Evolutionary conservation across 2,797 vertebrate species (phyloP), one percentile per base, ranked within the genome.

Genomic region (Antrozous pallidus): DNA sequence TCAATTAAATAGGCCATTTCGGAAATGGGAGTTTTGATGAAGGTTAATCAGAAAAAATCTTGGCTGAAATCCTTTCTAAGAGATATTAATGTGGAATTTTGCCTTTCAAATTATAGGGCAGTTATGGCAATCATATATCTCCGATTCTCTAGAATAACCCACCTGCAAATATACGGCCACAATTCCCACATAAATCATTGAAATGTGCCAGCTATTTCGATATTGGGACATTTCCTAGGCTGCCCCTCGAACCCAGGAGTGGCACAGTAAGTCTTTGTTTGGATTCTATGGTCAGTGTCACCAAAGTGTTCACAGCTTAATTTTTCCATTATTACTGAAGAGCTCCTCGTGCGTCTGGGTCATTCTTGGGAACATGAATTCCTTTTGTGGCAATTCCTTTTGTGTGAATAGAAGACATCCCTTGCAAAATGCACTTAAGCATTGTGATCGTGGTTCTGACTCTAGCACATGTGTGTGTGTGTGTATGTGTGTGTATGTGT

Each of bases 1-100:
- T 96, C 96, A 97, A 92, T 97, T 95, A 97, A 96, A 94, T 94
- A 94, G 75, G 91, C 88, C 94, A 93, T 95, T 97, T 97, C 33
- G 0, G 90, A 94, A 91, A 96, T 94, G 91, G 83, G 82, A 94
- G 85, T 91, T 96, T 95, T 83, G 80, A 94, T 96, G 94, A 97
- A 86, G 85, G 85, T 92, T 96, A 97, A 97, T 97, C 84, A 94
- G 93, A 93, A 96, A 95, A 95, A 95, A 90, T 71, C 93, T 95
- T 96, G 94, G 90, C 91, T 83, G 31, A 85, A 97, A 95, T 84
- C 90, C 87, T 96, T 93, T 95, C 81, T 78, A 82, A 92, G 83
- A 90, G 94, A 95, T 97, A 95, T 88, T 95, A 93, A 88, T 73
- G 75, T 94, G 65, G 77, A 85, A 67, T 86, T 75, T 95, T 95